A percentile compares a stretch with the other conserved stretches of the same genome.
phyloP scores from a whole-genome alignment of 2,888 invertebrate species.

The Philereme vetulata region DNA sequence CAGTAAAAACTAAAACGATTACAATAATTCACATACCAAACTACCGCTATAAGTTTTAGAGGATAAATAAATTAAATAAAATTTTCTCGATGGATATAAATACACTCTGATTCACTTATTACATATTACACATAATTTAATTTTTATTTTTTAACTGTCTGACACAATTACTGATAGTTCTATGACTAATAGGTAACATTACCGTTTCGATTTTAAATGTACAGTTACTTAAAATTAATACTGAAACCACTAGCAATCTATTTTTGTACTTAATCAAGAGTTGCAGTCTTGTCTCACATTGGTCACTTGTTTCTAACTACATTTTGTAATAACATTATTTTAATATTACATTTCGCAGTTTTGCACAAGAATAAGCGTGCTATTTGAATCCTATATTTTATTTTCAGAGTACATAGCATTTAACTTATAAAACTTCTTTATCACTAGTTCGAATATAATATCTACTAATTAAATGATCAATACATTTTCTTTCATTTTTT shows the following conservation, averaged over 20 bases:
- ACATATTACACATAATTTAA: conserved; percentile 22
- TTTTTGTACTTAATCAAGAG: conserved; percentile 75
- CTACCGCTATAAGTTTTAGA: conserved; percentile 23
- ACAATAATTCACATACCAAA: conserved; percentile 13
- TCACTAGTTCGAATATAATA: background rate
- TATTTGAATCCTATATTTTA: conserved; percentile 2
- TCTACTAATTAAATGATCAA: background rate
- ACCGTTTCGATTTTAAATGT: conserved; percentile 63
- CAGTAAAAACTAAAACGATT: conserved; percentile 14
- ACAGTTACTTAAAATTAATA: conserved; percentile 43
- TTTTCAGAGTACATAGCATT: conserved; percentile 1
- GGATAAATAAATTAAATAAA: conserved; percentile 44
- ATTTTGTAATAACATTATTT: conserved; percentile 13
- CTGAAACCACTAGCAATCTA: conserved; percentile 31
- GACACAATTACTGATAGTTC: conserved; percentile 9
- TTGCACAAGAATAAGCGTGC: background rate
- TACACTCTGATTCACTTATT: conserved; percentile 62
- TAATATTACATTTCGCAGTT: background rate
- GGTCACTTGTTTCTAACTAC: conserved; percentile 63
- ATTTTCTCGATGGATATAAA: conserved; percentile 59
- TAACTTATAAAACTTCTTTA: background rate
- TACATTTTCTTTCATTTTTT: conserved; percentile 1
- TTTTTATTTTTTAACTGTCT: conserved; percentile 24
- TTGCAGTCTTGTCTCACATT: conserved; percentile 78
- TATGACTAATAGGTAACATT: conserved; percentile 74